Percentiles rank a stretch among this genome's conserved stretches.
Evolutionary conservation across 2,888 invertebrate genomes (phyloP).

Genomic region (Drosophila mimetica): DNA sequence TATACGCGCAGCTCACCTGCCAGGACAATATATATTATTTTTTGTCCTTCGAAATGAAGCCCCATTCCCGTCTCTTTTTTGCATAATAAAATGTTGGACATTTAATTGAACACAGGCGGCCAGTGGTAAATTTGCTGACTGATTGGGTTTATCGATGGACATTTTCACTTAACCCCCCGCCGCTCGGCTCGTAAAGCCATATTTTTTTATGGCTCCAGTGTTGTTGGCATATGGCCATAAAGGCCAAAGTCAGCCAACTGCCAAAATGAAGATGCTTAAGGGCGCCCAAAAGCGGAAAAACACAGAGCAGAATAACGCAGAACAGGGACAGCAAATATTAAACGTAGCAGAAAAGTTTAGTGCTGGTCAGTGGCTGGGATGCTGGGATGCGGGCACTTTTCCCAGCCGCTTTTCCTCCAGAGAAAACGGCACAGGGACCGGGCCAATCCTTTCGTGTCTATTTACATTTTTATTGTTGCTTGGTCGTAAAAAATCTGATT

Average conservation of each 20-base stretch:
- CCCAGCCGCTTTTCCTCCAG: background rate
- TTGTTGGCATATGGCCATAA: conserved; percentile 54
- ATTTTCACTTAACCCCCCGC: conserved; percentile 27
- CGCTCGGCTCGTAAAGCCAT: conserved; percentile 64
- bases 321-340: conserved; percentile 38
- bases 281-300: conserved; percentile 24
- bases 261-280: conserved; percentile 67
- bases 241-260: conserved; percentile 61
- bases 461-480: conserved; percentile 78
- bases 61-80: background rate
- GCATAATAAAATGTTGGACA: conserved; percentile 17
- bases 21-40: background rate
- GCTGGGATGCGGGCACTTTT: background rate
- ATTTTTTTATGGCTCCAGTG: conserved; percentile 57
- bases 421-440: background rate
- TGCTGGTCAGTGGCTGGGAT: conserved; percentile 40
- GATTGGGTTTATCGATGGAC: conserved; percentile 64
- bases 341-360: conserved; percentile 70
- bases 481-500: conserved; percentile 79
- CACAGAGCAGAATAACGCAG: conserved; percentile 1
- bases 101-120: conserved; percentile 18
- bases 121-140: conserved; percentile 29
- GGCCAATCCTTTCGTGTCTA: conserved; percentile 75
- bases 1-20: conserved; percentile 35
- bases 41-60: background rate